Conservation (phyloP, 2,113 vertebrate species). For the Gracilinanus agilis region DNA sequence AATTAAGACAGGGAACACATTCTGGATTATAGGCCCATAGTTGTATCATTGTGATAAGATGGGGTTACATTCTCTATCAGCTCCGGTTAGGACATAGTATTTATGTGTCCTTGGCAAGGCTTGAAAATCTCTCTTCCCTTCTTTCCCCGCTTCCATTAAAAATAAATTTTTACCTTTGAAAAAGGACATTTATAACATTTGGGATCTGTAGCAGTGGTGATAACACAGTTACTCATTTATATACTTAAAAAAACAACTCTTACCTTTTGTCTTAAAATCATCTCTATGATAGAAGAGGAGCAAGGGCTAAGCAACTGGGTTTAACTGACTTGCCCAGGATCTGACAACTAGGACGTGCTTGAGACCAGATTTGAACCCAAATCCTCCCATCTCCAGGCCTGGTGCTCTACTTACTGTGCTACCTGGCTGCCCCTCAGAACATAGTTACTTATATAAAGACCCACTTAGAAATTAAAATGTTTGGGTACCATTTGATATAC, state of each 20-base stretch:
- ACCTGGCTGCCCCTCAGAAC: too few relatives aligned
- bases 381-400: too few relatives aligned
- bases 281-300: too few relatives aligned
- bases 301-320: too few relatives aligned
- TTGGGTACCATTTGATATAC: background rate
- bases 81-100: background rate
- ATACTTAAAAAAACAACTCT: too few relatives aligned
- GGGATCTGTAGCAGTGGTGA: background rate
- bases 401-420: too few relatives aligned
- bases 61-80: background rate
- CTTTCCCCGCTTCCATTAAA: background rate
- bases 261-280: too few relatives aligned
- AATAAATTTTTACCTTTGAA: background rate
- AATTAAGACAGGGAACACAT: background rate
- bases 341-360: too few relatives aligned
- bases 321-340: too few relatives aligned
- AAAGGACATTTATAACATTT: background rate
- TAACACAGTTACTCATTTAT: background rate
- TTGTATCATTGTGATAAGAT: constrained; percentile 2
- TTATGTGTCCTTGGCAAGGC: background rate
- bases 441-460: background rate
- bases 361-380: too few relatives aligned
- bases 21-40: background rate
- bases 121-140: background rate
- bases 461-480: background rate